Percentiles rank a stretch among this genome's conserved stretches.
Conservation (phyloP, 2,797 vertebrate genomes). For the Chromis chromis region DNA sequence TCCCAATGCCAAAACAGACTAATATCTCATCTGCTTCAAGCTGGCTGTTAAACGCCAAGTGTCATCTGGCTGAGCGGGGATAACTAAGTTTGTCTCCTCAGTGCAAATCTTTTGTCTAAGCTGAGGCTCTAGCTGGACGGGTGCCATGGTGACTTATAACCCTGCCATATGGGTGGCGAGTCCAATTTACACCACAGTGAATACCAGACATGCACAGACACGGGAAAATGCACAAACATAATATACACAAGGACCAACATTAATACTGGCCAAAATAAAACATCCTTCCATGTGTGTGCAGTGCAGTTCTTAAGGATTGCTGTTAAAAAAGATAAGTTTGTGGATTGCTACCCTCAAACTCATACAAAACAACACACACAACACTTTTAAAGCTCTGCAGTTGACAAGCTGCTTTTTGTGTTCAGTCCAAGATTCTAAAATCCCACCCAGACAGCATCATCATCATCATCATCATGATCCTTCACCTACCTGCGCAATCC, state of each 20-base stretch:
- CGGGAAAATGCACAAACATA: slow-evolving; percentile 3
- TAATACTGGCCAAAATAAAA: not conserved
- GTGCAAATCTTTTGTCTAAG: slow-evolving; percentile 70
- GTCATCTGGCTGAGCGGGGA: slow-evolving; percentile 43
- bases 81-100: slow-evolving; percentile 33
- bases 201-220: slow-evolving; percentile 26
- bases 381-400: not conserved
- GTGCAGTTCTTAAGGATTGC: too few species aligned
- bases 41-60: slow-evolving; percentile 53
- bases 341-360: not conserved
- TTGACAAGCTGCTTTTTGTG: not conserved
- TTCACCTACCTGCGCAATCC: slow-evolving; percentile 81
- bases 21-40: slow-evolving; percentile 49
- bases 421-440: not conserved
- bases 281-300: not conserved
- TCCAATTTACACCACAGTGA: slow-evolving; percentile 48
- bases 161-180: slow-evolving; percentile 53
- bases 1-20: slow-evolving; percentile 33
- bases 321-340: not conserved
- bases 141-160: slow-evolving; percentile 61
- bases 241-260: not conserved
- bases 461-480: not conserved
- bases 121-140: slow-evolving; percentile 52
- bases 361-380: not conserved
- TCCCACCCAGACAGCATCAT: not conserved